A percentile compares a stretch with the other conserved stretches of the same genome.
Conservation (phyloP, 1,140 invertebrate species). For the Papilio machaon region DNA sequence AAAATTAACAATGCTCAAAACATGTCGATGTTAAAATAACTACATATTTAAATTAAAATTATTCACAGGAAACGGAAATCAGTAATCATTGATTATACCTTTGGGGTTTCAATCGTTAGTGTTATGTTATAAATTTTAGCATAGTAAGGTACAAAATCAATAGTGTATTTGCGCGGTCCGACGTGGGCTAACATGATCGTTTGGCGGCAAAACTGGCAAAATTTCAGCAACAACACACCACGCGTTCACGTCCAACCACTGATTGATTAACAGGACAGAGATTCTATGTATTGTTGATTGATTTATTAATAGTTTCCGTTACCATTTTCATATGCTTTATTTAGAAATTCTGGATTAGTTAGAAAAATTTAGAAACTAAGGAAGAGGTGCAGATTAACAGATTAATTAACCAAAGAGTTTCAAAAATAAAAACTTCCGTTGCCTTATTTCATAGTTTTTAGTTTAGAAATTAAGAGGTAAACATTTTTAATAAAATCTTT, state of each 20-base stretch:
- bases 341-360: not conserved
- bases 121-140: not conserved
- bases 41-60: too few relatives aligned
- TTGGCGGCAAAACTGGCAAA: constrained; percentile 23
- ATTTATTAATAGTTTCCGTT: not conserved
- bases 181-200: not conserved
- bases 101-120: not conserved
- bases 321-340: not conserved
- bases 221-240: constrained; percentile 20
- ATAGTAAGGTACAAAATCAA: not conserved
- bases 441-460: too few relatives aligned
- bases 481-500: too few relatives aligned
- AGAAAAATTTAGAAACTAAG: not conserved
- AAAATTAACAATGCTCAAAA: too few relatives aligned
- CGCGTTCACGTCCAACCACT: constrained; percentile 5
- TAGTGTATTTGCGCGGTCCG: not conserved
- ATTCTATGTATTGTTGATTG: not conserved
- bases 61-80: too few relatives aligned
- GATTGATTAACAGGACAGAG: constrained; percentile 17
- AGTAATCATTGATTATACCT: too few relatives aligned
- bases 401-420: too few relatives aligned
- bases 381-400: not conserved
- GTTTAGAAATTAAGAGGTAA: too few relatives aligned
- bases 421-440: too few relatives aligned
- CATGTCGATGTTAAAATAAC: too few relatives aligned